Conservation (phyloP, 1,140 invertebrate species). For the Mercenaria mercenaria region DNA sequence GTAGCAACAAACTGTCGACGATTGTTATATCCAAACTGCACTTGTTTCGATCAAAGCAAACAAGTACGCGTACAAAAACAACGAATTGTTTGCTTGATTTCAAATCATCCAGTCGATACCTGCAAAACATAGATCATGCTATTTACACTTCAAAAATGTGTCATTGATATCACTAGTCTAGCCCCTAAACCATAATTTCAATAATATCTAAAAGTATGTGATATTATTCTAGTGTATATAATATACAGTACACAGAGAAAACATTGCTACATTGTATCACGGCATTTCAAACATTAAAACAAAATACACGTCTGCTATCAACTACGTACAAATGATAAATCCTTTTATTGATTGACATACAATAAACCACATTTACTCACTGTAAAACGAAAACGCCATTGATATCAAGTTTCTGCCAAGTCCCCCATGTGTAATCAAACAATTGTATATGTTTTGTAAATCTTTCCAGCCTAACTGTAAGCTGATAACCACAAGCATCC, state of each 20-base stretch:
- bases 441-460: background rate
- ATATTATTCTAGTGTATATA: too few relatives aligned
- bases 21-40: background rate
- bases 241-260: too few relatives aligned
- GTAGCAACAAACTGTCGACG: background rate
- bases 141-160: too few relatives aligned
- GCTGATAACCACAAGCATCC: slow-evolving; percentile 16
- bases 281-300: too few relatives aligned
- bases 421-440: slow-evolving; percentile 50
- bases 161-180: too few relatives aligned
- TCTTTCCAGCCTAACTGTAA: slow-evolving; percentile 28
- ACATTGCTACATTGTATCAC: too few relatives aligned
- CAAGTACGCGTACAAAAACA: background rate
- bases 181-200: too few relatives aligned
- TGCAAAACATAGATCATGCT: background rate
- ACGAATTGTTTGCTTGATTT: slow-evolving; percentile 8
- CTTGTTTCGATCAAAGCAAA: slow-evolving; percentile 8
- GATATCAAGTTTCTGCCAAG: background rate
- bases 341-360: too few relatives aligned
- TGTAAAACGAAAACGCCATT: slow-evolving; percentile 29
- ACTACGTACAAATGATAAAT: too few relatives aligned
- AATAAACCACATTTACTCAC: too few relatives aligned
- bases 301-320: too few relatives aligned
- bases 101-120: background rate
- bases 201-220: too few relatives aligned